Evolutionary conservation across 2,797 vertebrate genomes (phyloP), one percentile per base, ranked within the genome.

Genomic region (Salarias fasciatus): DNA sequence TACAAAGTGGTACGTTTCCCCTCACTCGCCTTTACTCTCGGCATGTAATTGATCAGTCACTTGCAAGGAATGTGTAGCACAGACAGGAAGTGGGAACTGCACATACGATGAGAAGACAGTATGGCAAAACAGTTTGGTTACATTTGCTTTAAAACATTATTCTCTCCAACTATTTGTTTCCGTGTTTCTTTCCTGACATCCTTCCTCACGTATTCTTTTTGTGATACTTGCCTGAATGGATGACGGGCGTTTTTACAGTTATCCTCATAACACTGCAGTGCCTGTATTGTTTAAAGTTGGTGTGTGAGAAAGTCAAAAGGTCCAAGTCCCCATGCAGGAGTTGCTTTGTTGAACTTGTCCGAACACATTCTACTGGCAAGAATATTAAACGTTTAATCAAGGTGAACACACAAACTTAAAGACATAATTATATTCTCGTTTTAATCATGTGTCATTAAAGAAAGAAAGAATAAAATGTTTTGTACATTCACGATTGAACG

Each of bases 1-100:
- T 98, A 98, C 94, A 99, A 99, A 99, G 98, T 99, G 93, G 97
- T 98, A 94, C 95, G 95, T 95, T 87, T 75, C 40, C 80, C 77
- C 82, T 64, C 81, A 65, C 69, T 89, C 8, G 13, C 28, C 5
- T 61, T 62, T 30, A 63, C 14, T 49, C 63, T 44, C 55, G n/a
- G 44, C 70, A 55, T 30, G 2, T 40, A 35, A 33, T 58, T 57
- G 8, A 76, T 75, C 47, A 55, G 66, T 73, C 55, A 64, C 5
- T 58, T 57, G 0, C 11, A 33, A 46, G 14, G 55, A 61, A 53
- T 73, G 55, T 58, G 31, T 67, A 53, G 48, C 11, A 5, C 40
- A 36, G 41, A 63, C 69, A 80, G 67, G 67, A 79, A 77, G 54
- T 57, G 52, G 63, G 44, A 58, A 13, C 31, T 31, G 30, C 58